Base-by-base conservation (phyloP, 1,140 invertebrate species). In the Zaprionus kolodkinae region DNA sequence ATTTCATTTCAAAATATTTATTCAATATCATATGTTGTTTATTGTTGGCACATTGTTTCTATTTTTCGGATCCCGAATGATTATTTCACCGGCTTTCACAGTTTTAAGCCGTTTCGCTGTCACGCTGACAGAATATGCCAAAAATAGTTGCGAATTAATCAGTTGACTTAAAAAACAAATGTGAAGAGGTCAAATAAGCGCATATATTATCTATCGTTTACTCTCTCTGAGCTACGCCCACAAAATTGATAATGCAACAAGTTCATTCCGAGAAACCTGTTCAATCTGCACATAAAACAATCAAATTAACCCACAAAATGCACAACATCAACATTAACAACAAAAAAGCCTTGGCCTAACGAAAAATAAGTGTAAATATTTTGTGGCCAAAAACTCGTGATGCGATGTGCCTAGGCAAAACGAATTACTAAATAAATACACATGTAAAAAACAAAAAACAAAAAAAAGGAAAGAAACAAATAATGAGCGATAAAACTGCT, bases 251-350 rank as follows among this genome's bases (percentile, higher is more conserved):
- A 62, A 74, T n/a, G 30, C 27, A 48, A 43, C 27, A 54, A 43
- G 7, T 45, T 61, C 21, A 56, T 35, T 52, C 25, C 6, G 12
- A 73, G 52, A 79, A 79, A 79, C 77, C 77, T 52, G 74, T 73
- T 76, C 52, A 59, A 66, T 15, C 45, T 15, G 21, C 63, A 68
- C 63, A 67, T 62, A 68, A 72, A 76, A 71, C 59, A 72, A 56
- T 67, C 68, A 76, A 67, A 65, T 74, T 59, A 76, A 76, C 62
- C 67, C 45, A 75, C 66, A 71, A 78, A 75, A 71, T 73, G 13
- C 43, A 48, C 17, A 48, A 33, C 40, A 50, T 1, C 10, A 48
- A 21, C 45, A 59, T 40, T 15, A 61, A 35, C 48, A 61, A 40
- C 59, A 71, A 65, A 35, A 33, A 38, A 79, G 27, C 77, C 77